Conservation (phyloP, 2,888 invertebrate species). For the Iselma pallidipennis region DNA sequence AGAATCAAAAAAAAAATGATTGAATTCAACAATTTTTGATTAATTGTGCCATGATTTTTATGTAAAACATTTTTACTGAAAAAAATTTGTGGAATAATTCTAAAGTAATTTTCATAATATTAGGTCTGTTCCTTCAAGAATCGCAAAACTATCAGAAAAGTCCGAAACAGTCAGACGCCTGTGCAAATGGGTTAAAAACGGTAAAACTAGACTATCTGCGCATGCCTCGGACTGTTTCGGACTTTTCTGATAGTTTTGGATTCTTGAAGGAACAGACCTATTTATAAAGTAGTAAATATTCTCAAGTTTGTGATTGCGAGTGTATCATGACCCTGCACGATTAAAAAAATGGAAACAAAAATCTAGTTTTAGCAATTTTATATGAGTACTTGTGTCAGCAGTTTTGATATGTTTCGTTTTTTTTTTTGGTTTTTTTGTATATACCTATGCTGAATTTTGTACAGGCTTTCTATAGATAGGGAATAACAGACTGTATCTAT, state of each 20-base stretch:
- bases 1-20: background rate
- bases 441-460: slow-evolving; percentile 53
- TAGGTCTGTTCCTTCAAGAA: no score
- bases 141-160: no score
- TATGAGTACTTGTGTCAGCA: slow-evolving; percentile 39
- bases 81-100: slow-evolving; percentile 29
- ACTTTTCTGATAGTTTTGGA: no score
- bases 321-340: slow-evolving; percentile 38
- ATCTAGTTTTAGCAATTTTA: slow-evolving; percentile 37
- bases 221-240: no score
- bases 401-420: slow-evolving; percentile 43
- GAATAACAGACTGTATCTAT: slow-evolving; percentile 55
- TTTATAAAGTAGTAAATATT: slow-evolving; percentile 19
- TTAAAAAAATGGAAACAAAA: slow-evolving; percentile 18
- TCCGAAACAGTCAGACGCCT: no score
- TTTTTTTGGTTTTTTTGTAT: slow-evolving; percentile 39
- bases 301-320: slow-evolving; percentile 36
- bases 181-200: no score
- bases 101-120: slow-evolving; percentile 34
- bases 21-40: slow-evolving; percentile 2
- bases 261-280: no score
- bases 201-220: no score
- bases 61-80: slow-evolving; percentile 25
- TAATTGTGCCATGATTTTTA: slow-evolving; percentile 32
- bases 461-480: slow-evolving; percentile 54